A percentile compares a stretch with the other conserved stretches of the same genome.
These are phyloP conservation scores for Syrista parreyssii DNA, from an alignment of 2,888 invertebrate species.

Conservation along the genomic window DNA sequence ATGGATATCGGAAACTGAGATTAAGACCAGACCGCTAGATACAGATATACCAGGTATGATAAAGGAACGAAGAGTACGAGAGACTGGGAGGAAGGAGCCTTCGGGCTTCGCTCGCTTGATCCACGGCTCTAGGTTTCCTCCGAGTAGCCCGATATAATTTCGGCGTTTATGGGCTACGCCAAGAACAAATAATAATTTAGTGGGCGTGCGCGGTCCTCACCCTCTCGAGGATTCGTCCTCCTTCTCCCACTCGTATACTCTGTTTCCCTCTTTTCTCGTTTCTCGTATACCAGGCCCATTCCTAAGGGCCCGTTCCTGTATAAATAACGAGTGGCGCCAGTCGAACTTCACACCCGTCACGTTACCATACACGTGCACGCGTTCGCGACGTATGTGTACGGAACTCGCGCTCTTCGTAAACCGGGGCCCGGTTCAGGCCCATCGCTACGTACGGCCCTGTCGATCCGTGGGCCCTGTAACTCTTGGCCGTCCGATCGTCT, in stretches of 20 bases:
- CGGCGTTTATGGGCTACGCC: conserved; percentile 62
- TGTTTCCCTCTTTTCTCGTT: conserved; percentile 17
- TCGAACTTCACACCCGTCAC: conserved; percentile 51
- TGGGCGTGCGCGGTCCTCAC: conserved; percentile 55
- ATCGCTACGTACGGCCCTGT: background rate
- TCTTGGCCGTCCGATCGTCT: background rate
- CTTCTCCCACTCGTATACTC: conserved; percentile 9
- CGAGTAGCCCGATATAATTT: conserved; percentile 62
- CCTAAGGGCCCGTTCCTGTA: conserved; percentile 38
- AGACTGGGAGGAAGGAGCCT: background rate
- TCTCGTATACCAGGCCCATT: conserved; percentile 22
- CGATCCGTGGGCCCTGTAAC: background rate
- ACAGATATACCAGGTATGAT: background rate
- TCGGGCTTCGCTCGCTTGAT: background rate
- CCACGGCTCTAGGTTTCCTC: conserved; percentile 17
- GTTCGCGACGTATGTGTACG: background rate
- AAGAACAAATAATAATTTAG: conserved; percentile 66
- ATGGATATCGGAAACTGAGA: background rate
- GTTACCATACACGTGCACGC: conserved; percentile 31
- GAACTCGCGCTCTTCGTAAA: background rate
- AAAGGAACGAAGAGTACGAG: background rate
- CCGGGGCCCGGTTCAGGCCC: background rate
- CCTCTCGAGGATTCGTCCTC: conserved; percentile 8
- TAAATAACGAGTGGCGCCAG: conserved; percentile 66
- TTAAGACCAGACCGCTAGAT: background rate